A percentile compares a stretch with the other conserved stretches of the same genome.
Evolutionary conservation across 2,888 invertebrate species (phyloP).

Genomic region (Platycheirus rosarum): DNA sequence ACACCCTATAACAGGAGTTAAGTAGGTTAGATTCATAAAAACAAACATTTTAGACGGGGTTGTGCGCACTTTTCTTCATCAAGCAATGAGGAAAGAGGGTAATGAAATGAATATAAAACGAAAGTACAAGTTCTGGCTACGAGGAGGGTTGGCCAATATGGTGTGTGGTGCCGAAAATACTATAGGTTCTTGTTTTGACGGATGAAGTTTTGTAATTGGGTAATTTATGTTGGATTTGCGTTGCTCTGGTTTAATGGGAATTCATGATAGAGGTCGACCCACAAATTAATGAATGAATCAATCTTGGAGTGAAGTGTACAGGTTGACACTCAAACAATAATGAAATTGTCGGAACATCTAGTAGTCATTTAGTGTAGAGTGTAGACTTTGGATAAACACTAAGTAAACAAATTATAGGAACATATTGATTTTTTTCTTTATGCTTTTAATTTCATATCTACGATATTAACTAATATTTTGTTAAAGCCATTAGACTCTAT

Average conservation of each 20-base stretch:
- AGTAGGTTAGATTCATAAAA: slow-evolving; percentile 66
- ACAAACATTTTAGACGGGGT: slow-evolving; percentile 9
- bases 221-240: slow-evolving; percentile 4
- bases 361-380: too few species aligned
- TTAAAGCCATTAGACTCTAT: too few species aligned
- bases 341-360: background rate
- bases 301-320: background rate
- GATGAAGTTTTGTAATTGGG: slow-evolving; percentile 7
- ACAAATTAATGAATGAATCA: background rate
- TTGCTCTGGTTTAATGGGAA: background rate
- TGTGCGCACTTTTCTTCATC: slow-evolving; percentile 35
- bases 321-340: background rate
- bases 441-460: too few species aligned
- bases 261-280: background rate
- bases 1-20: slow-evolving; percentile 32
- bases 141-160: background rate
- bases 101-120: slow-evolving; percentile 46
- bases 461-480: too few species aligned
- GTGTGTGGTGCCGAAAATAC: slow-evolving; percentile 14
- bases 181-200: background rate
- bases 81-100: slow-evolving; percentile 14
- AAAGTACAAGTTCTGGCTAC: background rate
- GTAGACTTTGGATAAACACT: too few species aligned
- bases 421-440: too few species aligned
- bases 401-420: too few species aligned